Conservation (phyloP, 2,113 vertebrate species). For the Morphnarchus princeps region DNA sequence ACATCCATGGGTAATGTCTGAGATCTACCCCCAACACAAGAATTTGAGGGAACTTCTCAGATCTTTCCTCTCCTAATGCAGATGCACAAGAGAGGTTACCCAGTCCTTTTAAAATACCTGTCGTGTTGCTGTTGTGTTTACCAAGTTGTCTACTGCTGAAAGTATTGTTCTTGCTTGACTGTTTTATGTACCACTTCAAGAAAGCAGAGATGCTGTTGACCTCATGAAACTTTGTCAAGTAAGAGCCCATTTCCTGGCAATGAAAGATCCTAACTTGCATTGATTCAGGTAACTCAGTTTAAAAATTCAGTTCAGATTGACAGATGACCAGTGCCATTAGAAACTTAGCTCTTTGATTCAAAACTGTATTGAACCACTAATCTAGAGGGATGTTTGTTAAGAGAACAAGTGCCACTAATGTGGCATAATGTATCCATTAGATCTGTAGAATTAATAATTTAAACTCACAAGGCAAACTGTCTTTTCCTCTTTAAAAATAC, state of each 20-base stretch:
- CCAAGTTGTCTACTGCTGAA: neutral
- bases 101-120: neutral
- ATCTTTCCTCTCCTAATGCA: neutral
- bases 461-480: constrained; percentile 7
- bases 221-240: neutral
- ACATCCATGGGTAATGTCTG: neutral
- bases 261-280: neutral
- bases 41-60: neutral
- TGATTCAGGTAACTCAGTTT: constrained; percentile 39
- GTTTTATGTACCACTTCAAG: neutral
- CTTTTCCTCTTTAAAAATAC: neutral
- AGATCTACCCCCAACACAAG: neutral
- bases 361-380: constrained; percentile 45
- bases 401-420: constrained; percentile 51
- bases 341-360: constrained; percentile 33
- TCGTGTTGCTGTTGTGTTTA: neutral
- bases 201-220: neutral
- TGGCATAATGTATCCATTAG: constrained; percentile 62
- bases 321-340: constrained; percentile 22
- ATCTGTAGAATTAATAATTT: constrained; percentile 63
- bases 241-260: constrained; percentile 32
- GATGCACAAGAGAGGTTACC: neutral
- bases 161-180: neutral
- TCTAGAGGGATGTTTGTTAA: constrained; percentile 49
- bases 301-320: constrained; percentile 34